Evolutionary conservation across 2,113 vertebrate genomes (phyloP), one percentile per base, ranked within the genome.

Genomic region (Entomyzon cyanotis): DNA sequence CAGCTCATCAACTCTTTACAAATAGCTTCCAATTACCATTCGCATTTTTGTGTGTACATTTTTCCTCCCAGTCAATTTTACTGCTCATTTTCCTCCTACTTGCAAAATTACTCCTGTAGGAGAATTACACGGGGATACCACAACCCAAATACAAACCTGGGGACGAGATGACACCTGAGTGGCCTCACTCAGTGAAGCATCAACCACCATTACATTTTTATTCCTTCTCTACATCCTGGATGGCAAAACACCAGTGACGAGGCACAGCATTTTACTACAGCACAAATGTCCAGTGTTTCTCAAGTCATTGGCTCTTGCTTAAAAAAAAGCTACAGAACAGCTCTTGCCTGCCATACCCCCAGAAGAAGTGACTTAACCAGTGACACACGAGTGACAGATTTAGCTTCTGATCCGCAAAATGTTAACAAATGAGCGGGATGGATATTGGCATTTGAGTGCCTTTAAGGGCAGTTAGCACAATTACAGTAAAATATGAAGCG

Each of bases 1-100:
- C 94, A 95, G 91, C 91, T 91, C 91, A 94, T 94, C 82, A 89
- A 89, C 77, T 93, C 93, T 95, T 95, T 84, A 94, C 87, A 94
- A 94, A 96, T 70, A 91, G 89, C 76, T 86, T 89, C 80, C 79
- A 87, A 91, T 95, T 94, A 81, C 84, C 65, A 73, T 27, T 94
- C 3, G 1, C 49, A 35, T 75, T 95, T 94, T 88, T 65, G 42
- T n/a, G 4, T n/a, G 59, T 71, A 53, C 47, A 5, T 78, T 74
- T 91, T 89, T 52, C 88, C 77, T 95, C 89, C 68, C 87, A 60
- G 69, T 64, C 84, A 28, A 64, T 92, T 94, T 82, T 81, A 84
- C 73, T 82, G 86, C 78, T 92, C 84, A 31, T 92, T 96, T 92
- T 78, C 81, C 58, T 91, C 25, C 1, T 46, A 55, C 76, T 58